These are phyloP conservation scores for Hydrophis major DNA, from an alignment of 2,797 vertebrate genomes.

Conservation along the genomic window DNA sequence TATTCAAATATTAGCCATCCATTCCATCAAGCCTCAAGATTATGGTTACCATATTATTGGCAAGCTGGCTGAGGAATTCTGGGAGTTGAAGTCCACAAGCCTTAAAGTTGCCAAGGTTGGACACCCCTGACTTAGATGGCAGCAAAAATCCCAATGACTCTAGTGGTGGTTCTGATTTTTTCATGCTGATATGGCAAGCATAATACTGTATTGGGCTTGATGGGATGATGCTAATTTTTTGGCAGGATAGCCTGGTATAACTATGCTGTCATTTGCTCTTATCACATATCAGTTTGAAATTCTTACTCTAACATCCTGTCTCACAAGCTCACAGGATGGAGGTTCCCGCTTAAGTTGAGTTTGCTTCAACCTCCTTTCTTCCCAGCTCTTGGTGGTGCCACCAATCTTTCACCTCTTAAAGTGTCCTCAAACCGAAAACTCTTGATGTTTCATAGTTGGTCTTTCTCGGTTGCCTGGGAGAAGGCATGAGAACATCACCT, in stretches of 20 bases:
- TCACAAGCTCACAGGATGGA: neutral
- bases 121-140: neutral
- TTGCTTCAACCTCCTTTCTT: too few species aligned
- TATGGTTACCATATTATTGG: neutral
- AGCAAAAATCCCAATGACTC: neutral
- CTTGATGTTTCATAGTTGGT: neutral
- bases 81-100: too few species aligned
- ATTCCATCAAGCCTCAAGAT: neutral
- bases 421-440: neutral
- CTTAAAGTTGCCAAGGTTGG: too few species aligned
- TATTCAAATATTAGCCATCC: neutral
- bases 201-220: neutral
- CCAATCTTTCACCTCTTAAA: neutral
- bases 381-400: neutral
- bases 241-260: neutral
- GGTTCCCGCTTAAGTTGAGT: neutral
- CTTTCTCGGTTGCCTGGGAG: neutral
- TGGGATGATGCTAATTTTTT: neutral
- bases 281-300: neutral
- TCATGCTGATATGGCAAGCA: neutral
- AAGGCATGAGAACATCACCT: neutral
- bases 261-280: neutral
- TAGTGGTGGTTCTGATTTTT: neutral
- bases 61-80: too few species aligned
- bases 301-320: neutral